A percentile compares a stretch with the other conserved stretches of the same genome.
phyloP scores from a whole-genome alignment of 2,113 vertebrate genomes.

The Hepsetus odoe region DNA sequence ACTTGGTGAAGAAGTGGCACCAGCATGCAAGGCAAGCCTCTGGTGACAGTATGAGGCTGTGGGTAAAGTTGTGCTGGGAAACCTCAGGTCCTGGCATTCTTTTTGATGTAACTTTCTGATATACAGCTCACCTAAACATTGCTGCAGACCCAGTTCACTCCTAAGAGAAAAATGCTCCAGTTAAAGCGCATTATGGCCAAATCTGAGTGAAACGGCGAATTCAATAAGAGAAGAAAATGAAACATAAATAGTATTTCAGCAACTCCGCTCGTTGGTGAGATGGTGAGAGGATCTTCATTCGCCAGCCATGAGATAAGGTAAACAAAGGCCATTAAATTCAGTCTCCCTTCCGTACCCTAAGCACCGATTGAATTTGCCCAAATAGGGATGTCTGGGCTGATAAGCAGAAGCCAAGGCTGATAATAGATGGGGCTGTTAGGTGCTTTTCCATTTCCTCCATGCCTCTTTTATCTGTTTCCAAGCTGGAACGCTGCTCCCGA shows the following conservation, averaged over 20 bases:
- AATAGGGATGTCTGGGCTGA: conserved; percentile 40
- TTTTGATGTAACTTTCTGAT: too few species aligned
- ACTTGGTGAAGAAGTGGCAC: too few species aligned
- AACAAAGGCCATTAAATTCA: conserved; percentile 51
- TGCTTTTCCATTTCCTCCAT: conserved; percentile 35
- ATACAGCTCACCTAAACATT: too few species aligned
- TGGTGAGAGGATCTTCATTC: conserved; percentile 34
- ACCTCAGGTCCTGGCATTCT: too few species aligned
- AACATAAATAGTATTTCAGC: conserved; percentile 45
- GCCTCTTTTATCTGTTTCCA: conserved; percentile 31
- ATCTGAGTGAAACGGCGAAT: conserved; percentile 13
- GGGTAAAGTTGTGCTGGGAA: too few species aligned
- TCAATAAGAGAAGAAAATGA: conserved; percentile 25
- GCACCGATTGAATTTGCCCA: conserved; percentile 53
- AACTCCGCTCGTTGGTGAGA: conserved; percentile 8
- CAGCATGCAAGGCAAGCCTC: too few species aligned
- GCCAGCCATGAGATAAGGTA: conserved; percentile 43
- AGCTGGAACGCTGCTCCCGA: conserved; percentile 36
- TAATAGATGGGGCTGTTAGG: conserved; percentile 40
- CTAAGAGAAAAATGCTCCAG: background rate
- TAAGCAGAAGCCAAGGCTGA: conserved; percentile 47
- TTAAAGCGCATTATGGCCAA: conserved; percentile 12
- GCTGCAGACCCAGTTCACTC: background rate
- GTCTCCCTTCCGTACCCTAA: conserved; percentile 32
- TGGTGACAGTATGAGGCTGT: too few species aligned